These are phyloP conservation scores for Corydoras sp. DNA, from an alignment of 2,113 vertebrate genomes.

Conservation along the genomic window DNA sequence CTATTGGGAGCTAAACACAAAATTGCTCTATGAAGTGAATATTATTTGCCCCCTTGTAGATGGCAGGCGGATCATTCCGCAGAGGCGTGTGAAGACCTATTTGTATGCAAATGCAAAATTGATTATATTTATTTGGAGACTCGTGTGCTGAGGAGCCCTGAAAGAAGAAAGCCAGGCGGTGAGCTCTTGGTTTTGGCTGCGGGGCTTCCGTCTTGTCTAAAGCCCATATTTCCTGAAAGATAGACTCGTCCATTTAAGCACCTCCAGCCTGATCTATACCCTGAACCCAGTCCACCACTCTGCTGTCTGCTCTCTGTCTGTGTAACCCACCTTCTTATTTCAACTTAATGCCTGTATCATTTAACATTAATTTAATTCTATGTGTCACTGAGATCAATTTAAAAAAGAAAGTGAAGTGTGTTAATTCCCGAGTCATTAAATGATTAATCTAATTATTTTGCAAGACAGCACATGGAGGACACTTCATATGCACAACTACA, in stretches of 20 bases:
- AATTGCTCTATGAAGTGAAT: conserved; percentile 60
- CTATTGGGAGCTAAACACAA: conserved; percentile 66
- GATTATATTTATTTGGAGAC: conserved; percentile 74
- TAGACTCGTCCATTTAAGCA: not conserved
- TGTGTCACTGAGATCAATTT: too few species aligned
- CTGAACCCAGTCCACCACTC: not conserved
- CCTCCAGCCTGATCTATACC: conserved; percentile 7
- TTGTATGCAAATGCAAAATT: conserved; percentile 75
- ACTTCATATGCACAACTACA: too few species aligned
- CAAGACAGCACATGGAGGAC: too few species aligned
- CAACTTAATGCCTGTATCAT: too few species aligned
- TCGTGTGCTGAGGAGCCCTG: conserved; percentile 33
- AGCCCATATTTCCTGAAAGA: not conserved
- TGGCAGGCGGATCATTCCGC: conserved; percentile 60
- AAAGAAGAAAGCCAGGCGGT: conserved; percentile 10
- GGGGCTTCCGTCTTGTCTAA: conserved; percentile 3
- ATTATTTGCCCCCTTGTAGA: conserved; percentile 55
- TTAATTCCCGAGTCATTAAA: too few species aligned
- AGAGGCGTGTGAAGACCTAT: conserved; percentile 61
- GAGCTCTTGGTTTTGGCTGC: conserved; percentile 6
- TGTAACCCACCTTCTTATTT: too few species aligned
- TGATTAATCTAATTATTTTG: too few species aligned
- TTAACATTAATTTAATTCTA: too few species aligned
- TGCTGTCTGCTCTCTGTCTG: too few species aligned
- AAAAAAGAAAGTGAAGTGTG: too few species aligned